A percentile compares a stretch with the other conserved stretches of the same genome.
These are phyloP conservation scores for Sisyra nigra DNA, from an alignment of 2,888 invertebrate species.

Conservation along the genomic window DNA sequence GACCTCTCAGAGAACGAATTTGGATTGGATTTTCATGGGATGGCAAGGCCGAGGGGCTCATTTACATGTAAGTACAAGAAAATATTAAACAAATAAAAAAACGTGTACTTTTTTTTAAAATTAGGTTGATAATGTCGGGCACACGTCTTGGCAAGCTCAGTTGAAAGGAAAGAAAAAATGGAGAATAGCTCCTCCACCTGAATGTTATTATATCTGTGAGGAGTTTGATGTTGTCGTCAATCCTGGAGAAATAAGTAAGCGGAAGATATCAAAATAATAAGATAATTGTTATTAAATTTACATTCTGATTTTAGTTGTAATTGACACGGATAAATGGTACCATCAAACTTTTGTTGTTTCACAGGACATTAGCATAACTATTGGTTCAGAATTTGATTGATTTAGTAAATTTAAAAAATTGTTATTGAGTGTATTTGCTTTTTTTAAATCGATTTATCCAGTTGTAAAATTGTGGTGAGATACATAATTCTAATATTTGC, in stretches of 20 bases:
- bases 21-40: conserved; percentile 97
- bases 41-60: conserved; percentile 88
- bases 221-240: conserved; percentile 53
- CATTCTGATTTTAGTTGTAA: conserved; percentile 51
- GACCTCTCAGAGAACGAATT: conserved; percentile 72
- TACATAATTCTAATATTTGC: no score
- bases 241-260: conserved; percentile 82
- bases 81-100: not conserved
- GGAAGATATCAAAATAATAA: not conserved
- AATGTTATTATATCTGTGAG: conserved; percentile 67
- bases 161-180: conserved; percentile 76
- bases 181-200: conserved; percentile 83
- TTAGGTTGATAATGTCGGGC: conserved; percentile 83
- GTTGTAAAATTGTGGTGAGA: no score
- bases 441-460: no score
- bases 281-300: not conserved
- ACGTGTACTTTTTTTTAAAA: conserved; percentile 15
- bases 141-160: conserved; percentile 97
- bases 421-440: no score
- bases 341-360: conserved; percentile 80
- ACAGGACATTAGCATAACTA: conserved; percentile 83
- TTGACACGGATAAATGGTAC: conserved; percentile 93
- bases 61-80: conserved; percentile 64
- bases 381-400: conserved; percentile 91
- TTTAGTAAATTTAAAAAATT: not conserved